Base-by-base conservation (phyloP, 1,140 invertebrate genomes). In the Neoseiulus cucumeris region DNA sequence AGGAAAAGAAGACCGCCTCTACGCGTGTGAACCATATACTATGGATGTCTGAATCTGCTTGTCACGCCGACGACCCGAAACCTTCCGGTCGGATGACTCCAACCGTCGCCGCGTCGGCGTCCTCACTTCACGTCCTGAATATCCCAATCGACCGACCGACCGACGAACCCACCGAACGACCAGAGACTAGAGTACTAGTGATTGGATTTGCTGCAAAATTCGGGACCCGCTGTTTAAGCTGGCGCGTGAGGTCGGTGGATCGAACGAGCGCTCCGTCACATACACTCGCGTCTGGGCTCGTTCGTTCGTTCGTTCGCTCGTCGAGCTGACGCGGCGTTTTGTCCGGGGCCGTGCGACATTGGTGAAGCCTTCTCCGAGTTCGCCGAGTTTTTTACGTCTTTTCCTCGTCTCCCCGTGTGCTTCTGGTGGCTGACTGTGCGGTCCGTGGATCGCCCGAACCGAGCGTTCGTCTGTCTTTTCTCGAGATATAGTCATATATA, bases 171-270 rank as follows among this genome's bases (percentile, higher is more conserved):
- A 29, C 1, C 22, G 51, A 17, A 20, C 51, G 22, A 25, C 22
- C 51, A 14, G 6, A 9, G 14, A 25, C 33, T 59, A 2, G 14
- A 17, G 25, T 25, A 14, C 33, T 59, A 25, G 51, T 59, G 51
- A 59, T 59, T 59, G 51, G 51, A 59, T 59, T 20, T 59, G 51
- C 25, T 33, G 51, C 17, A 14, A 59, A 59, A 59, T 59, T 59
- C 51, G 14, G 22, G 51, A 12, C 25, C 17, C 51, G 14, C 22
- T 59, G 22, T 17, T 25, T 39, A 39, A 39, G 33, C 33, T 39
- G 4, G 33, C 33, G 33, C 33, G 33, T 39, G 33, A 39, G 4
- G 33, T 39, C 33, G 33, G 4, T n/a, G 4, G 33, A 39, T 9
- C 4, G 33, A 6, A 39, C 4, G 33, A 9, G 9, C 33, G 4